Percentiles rank a stretch among this genome's conserved stretches.
Evolutionary conservation across 2,888 invertebrate genomes (phyloP).

Genomic region (Thera obeliscata): DNA sequence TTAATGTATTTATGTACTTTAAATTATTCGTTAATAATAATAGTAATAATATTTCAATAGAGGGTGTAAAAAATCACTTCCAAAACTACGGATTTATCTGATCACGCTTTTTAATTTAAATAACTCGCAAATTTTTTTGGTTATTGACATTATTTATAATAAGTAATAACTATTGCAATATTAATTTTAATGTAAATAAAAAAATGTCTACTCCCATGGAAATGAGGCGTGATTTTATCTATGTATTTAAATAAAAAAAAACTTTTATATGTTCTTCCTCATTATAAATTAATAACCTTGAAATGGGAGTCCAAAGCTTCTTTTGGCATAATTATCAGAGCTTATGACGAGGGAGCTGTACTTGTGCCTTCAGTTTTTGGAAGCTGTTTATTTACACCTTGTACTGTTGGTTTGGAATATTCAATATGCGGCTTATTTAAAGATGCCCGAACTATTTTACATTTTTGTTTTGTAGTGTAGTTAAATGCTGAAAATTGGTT

Average conservation of each 20-base stretch:
- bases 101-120: background rate
- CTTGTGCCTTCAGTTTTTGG: background rate
- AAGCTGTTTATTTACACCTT: background rate
- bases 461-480: too few species aligned
- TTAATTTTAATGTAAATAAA: too few species aligned
- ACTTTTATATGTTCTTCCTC: too few species aligned
- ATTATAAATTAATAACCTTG: too few species aligned
- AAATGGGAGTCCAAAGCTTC: background rate
- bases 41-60: constrained; percentile 3
- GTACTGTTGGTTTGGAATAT: background rate
- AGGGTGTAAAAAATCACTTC: constrained; percentile 10
- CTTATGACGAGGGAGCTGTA: background rate
- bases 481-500: too few species aligned
- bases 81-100: background rate
- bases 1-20: constrained; percentile 26
- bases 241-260: too few species aligned
- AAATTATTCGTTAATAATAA: constrained; percentile 9
- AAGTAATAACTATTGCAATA: too few species aligned
- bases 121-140: background rate
- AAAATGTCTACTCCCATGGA: too few species aligned
- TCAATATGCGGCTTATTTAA: background rate
- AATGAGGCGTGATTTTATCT: too few species aligned
- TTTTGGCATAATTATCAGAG: background rate
- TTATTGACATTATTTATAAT: too few species aligned
- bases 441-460: too few species aligned